Evolutionary conservation across 2,797 vertebrate species (phyloP), one percentile per base, ranked within the genome.

Genomic region (Megalops cyprinoides): DNA sequence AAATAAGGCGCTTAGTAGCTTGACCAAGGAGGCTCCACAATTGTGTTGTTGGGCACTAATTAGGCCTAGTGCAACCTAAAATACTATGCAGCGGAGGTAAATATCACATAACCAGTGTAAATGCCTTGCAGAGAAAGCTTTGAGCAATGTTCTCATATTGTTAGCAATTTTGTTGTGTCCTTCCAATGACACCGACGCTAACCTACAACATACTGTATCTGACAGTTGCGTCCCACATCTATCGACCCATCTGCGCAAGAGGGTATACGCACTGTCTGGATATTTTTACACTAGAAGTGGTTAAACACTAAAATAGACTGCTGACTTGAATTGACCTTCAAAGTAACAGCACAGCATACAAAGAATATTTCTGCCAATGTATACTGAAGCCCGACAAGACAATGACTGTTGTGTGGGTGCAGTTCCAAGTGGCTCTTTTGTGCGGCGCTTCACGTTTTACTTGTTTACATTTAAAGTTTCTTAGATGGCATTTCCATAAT

Each of bases 251-350:
- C 58, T 67, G 31, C 34, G n/a, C 65, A 42, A 10, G 44, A 51
- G 25, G 65, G 44, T 42, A 78, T n/a, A 49, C n/a, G 67, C 78
- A 49, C n/a, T n/a, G 23, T 62, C 28, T 67, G 28, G 10, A n/a
- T 56, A 74, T 67, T 37, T 58, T 53, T 18, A 73, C 14, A 15
- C 34, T 15, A 25, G 25, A 51, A n/a, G 76, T 31, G 15, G 10
- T 31, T 48, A 4, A 56, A 37, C 14, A 23, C 48, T 25, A 58
- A 18, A 42, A 42, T 8, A 58, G 25, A 39, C 49, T 28, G 4
- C 69, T n/a, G 28, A 73, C 58, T 81, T 10, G 0, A 62, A 20
- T 15, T 10, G 44, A 67, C 79, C 56, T 81, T 81, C 46, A 77
- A 42, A 55, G 12, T 25, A 53, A 44, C 48, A 28, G 23, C 48